A percentile compares a stretch with the other conserved stretches of the same genome.
These are phyloP conservation scores for Campoletis raptor DNA, from an alignment of 2,888 invertebrate genomes.

Conservation along the genomic window DNA sequence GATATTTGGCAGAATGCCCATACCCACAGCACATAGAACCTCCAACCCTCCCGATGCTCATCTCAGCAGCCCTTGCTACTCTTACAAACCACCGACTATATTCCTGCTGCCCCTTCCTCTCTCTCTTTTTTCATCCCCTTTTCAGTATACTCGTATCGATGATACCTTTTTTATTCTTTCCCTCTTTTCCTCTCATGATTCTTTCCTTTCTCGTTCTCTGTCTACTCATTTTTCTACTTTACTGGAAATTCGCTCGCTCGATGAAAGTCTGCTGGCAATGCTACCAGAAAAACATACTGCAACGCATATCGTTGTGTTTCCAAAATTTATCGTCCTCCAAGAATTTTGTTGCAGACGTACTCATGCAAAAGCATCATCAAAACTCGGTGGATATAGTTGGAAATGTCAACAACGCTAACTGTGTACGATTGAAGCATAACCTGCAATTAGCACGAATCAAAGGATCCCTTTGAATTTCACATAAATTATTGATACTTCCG, in stretches of 20 bases:
- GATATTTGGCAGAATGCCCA: conserved; percentile 64
- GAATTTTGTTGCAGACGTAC: neutral
- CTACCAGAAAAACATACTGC: conserved; percentile 25
- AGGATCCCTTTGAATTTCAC: neutral
- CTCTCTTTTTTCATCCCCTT: conserved; percentile 45
- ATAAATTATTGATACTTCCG: neutral
- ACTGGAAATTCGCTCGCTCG: conserved; percentile 78
- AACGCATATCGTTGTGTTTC: conserved; percentile 45
- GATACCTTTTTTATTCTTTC: conserved; percentile 43
- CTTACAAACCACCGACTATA: conserved; percentile 68
- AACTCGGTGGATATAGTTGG: no score
- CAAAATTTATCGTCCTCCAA: conserved; percentile 38
- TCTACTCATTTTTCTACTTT: conserved; percentile 57
- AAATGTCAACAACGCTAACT: neutral
- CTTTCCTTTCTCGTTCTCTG: conserved; percentile 58
- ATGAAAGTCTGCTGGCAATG: conserved; percentile 77
- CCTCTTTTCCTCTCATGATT: conserved; percentile 31
- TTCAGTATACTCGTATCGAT: conserved; percentile 51
- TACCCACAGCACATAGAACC: conserved; percentile 65
- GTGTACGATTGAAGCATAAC: neutral
- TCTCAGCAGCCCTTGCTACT: conserved; percentile 40
- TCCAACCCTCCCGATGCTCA: conserved; percentile 38
- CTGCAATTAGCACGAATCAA: neutral
- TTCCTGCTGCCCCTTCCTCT: conserved; percentile 48
- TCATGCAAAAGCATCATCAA: neutral